A percentile compares a stretch with the other conserved stretches of the same genome.
These are phyloP conservation scores for Ahaetulla prasina DNA, from an alignment of 2,113 vertebrate genomes.

Conservation along the genomic window DNA sequence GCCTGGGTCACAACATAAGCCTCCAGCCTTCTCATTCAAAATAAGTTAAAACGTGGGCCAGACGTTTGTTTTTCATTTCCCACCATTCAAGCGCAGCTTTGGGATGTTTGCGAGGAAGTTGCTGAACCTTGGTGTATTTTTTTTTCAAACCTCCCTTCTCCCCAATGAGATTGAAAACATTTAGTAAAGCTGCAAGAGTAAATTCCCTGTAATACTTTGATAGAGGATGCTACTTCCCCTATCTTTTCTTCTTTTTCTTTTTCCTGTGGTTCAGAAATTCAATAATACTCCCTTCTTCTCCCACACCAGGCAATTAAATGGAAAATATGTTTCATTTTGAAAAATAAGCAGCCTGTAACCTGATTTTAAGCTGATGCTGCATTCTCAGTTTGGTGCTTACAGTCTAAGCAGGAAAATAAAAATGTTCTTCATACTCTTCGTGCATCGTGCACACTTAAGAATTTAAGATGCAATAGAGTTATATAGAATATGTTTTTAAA, in stretches of 20 bases:
- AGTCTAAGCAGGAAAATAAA: conserved; percentile 66
- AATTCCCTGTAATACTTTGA: background rate
- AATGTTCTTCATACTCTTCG: conserved; percentile 43
- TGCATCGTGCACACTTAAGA: conserved; percentile 51
- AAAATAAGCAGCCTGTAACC: conserved; percentile 70
- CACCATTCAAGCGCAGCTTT: background rate
- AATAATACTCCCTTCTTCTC: conserved; percentile 58
- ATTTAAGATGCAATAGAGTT: conserved; percentile 63
- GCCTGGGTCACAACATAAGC: no score
- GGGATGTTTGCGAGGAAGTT: background rate
- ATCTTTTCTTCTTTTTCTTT: background rate
- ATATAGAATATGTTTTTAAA: conserved; percentile 45
- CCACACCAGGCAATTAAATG: conserved; percentile 66
- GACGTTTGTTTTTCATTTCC: background rate
- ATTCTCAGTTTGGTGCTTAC: conserved; percentile 63
- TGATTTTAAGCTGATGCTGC: conserved; percentile 67
- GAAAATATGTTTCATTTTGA: conserved; percentile 70
- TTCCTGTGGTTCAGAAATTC: conserved; percentile 54
- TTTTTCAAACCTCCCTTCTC: background rate
- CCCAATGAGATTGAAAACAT: background rate
- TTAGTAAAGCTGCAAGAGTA: background rate
- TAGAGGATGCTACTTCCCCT: background rate
- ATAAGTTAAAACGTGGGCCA: background rate
- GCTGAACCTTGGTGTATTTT: background rate
- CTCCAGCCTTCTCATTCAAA: background rate